phyloP scores from a whole-genome alignment of 2,113 vertebrate species.

The Parus major region DNA sequence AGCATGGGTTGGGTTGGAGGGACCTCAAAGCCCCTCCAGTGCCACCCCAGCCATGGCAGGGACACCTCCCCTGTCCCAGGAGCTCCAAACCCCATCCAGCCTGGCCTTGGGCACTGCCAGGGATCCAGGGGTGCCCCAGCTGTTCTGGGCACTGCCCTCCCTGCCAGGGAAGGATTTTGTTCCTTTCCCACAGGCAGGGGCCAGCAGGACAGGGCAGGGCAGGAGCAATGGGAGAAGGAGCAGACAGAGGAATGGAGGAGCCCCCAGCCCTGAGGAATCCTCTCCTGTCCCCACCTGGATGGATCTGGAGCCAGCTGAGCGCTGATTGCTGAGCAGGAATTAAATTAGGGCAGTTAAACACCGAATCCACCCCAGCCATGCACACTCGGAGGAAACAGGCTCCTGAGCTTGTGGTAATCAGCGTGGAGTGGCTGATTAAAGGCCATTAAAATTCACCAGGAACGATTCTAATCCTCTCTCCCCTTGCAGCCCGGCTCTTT shows the following conservation, averaged over 20 bases:
- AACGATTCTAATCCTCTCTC: slow-evolving; percentile 12
- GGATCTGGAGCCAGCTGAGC: neutral
- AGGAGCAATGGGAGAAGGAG: neutral
- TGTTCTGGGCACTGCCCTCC: neutral
- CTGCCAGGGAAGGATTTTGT: neutral
- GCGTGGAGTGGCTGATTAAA: slow-evolving; percentile 56
- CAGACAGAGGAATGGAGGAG: neutral
- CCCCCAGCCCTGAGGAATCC: neutral
- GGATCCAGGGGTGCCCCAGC: neutral
- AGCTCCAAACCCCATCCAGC: neutral
- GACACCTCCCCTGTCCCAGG: neutral
- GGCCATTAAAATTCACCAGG: slow-evolving; percentile 55
- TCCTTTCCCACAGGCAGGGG: neutral
- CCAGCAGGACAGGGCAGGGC: neutral
- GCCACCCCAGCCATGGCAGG: neutral
- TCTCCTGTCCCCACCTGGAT: neutral
- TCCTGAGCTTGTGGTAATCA: slow-evolving; percentile 46
- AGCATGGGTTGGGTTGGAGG: neutral
- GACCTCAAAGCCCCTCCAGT: accelerated
- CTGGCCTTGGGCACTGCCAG: neutral
- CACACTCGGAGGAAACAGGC: neutral
- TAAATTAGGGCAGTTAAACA: slow-evolving; percentile 55
- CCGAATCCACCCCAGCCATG: neutral
- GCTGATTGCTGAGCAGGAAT: slow-evolving; percentile 53
- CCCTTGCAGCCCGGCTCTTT: neutral